Base-by-base conservation (phyloP, 1,140 invertebrate genomes). In the Zaprionus tsacasi region DNA sequence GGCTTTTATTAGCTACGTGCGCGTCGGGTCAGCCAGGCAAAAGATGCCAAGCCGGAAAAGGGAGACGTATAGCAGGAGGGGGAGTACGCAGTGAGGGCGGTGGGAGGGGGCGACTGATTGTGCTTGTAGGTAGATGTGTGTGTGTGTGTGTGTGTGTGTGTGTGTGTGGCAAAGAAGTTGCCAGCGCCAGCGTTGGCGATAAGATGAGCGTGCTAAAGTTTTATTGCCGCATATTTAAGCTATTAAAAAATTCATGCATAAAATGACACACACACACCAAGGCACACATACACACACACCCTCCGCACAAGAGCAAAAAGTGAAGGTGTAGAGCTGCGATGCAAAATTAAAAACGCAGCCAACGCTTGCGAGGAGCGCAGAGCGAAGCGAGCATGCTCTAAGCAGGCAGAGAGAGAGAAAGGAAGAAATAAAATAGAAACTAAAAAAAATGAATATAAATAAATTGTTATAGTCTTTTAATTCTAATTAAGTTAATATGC, bases 191-290 rank as follows among this genome's bases (percentile, higher is more conserved):
- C 82, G 76, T 61, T 64, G 71, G 76, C 82, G 82, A 87, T 87
- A 87, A 87, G 83, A 89, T 83, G 85, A 89, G 85, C 83, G 83
- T 89, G 83, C 83, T 87, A 88, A 87, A 87, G 83, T 87, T 87
- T 87, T 87, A 87, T 87, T 89, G 85, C 85, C 85, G 85, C 85
- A 88, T 88, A 88, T 88, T 88, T 88, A 88, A 88, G 85, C 85
- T 88, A 89, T 88, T 88, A 88, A 88, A 88, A 88, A 88, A 89
- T 88, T 59, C 85, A 88, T 88, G 85, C 85, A 88, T 88, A 88
- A 88, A 88, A 89, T 89, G 85, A 89, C 85, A 88, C 83, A 72
- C 75, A 70, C 68, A 59, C 50, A 60, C 35, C 38, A 25, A 48
- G 12, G 59, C 56, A 56, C 8, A 56, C 59, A 70, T 58, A 38